These are phyloP conservation scores for Miichthys miiuy DNA, from an alignment of 2,797 vertebrate species.

Conservation along the genomic window DNA sequence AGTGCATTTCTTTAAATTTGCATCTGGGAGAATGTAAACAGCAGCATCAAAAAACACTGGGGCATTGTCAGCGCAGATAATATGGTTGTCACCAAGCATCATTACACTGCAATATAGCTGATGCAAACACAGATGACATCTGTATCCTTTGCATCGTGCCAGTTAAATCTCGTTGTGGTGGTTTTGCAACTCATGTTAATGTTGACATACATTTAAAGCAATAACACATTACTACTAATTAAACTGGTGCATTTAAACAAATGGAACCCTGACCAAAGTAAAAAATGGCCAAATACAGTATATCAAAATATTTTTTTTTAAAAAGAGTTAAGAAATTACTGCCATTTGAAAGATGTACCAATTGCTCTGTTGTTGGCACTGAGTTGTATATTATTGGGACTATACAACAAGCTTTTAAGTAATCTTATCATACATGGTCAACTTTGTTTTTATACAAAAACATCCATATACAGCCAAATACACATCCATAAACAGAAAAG, in stretches of 20 bases:
- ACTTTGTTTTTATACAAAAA: neutral
- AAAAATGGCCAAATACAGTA: neutral
- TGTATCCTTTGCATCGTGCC: neutral
- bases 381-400: neutral
- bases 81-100: neutral
- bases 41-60: no score
- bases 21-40: no score
- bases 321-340: neutral
- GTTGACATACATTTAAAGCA: neutral
- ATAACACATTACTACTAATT: neutral
- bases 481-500: neutral
- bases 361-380: neutral
- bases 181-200: neutral
- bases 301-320: neutral
- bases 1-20: no score
- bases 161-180: neutral
- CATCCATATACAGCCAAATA: neutral
- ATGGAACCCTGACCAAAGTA: neutral
- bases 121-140: constrained; percentile 45
- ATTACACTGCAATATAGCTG: constrained; percentile 1
- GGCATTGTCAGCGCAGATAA: no score
- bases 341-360: neutral
- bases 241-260: constrained; percentile 2
- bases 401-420: neutral
- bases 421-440: neutral